These are phyloP conservation scores for Buathra laborator DNA, from an alignment of 2,888 invertebrate genomes.

Conservation along the genomic window DNA sequence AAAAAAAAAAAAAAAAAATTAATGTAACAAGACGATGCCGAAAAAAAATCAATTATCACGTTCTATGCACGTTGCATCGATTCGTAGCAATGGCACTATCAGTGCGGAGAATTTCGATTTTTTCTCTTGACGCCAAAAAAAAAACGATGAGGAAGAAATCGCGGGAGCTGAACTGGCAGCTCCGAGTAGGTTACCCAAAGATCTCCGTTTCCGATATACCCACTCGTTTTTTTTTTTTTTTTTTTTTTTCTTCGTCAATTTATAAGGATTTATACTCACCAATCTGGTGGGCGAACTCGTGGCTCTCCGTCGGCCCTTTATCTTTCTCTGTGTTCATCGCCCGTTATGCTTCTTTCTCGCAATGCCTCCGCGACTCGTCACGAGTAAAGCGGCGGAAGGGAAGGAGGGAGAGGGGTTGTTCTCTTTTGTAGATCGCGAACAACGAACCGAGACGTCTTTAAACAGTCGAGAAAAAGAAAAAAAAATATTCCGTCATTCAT, in stretches of 20 bases:
- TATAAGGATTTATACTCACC: constrained; percentile 83
- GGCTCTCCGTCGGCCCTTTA: constrained; percentile 43
- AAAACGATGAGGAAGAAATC: constrained; percentile 33
- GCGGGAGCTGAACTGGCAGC: constrained; percentile 65
- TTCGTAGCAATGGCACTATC: background rate
- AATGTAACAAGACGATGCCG: background rate
- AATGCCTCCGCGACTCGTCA: constrained; percentile 1
- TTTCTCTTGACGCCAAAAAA: constrained; percentile 74
- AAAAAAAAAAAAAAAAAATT: too few relatives aligned
- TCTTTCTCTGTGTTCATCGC: constrained; percentile 13
- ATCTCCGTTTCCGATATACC: constrained; percentile 80
- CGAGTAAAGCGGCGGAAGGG: background rate
- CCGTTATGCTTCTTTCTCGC: constrained; percentile 41
- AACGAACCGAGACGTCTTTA: background rate
- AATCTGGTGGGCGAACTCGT: constrained; percentile 74
- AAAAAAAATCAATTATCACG: background rate
- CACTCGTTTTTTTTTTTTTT: constrained; percentile 74
- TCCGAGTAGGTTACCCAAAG: constrained; percentile 79
- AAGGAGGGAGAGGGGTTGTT: background rate
- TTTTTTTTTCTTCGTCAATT: constrained; percentile 82
- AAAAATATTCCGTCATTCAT: background rate
- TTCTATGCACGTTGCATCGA: constrained; percentile 22
- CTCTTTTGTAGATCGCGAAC: constrained; percentile 11
- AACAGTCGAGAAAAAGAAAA: background rate
- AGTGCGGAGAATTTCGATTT: constrained; percentile 62